Conservation (phyloP, 2,113 vertebrate species). For the Chrysemys picta region DNA sequence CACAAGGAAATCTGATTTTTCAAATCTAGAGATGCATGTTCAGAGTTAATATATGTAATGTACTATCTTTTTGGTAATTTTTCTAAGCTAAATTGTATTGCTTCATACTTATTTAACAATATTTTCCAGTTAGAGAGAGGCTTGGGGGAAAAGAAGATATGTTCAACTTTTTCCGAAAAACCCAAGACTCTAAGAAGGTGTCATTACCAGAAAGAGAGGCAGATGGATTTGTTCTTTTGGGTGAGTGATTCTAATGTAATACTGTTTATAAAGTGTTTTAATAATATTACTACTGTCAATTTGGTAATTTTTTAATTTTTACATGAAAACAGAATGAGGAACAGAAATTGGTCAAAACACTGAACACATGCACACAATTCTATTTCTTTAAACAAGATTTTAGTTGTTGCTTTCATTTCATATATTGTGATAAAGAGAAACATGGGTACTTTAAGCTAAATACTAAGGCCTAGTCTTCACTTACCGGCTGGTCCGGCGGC, state of each 20-base stretch:
- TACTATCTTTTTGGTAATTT: neutral
- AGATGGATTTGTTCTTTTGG: conserved; percentile 94
- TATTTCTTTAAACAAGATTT: neutral
- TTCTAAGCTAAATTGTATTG: neutral
- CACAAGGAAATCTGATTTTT: neutral
- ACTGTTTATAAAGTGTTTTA: neutral
- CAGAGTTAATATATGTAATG: neutral
- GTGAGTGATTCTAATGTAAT: conserved; percentile 79
- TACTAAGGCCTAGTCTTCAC: no score
- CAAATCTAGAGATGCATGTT: neutral
- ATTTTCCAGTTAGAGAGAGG: conserved; percentile 55
- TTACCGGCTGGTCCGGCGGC: no score
- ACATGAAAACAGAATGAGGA: neutral
- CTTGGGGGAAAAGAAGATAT: conserved; percentile 71
- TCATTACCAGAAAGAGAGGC: conserved; percentile 83
- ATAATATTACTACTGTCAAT: neutral
- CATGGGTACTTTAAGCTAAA: neutral
- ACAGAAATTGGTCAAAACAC: neutral
- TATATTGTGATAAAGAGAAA: neutral
- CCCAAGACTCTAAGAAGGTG: conserved; percentile 85
- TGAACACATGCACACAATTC: neutral
- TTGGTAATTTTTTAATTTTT: neutral
- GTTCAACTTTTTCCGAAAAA: conserved; percentile 91
- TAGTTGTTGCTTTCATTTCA: neutral
- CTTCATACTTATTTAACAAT: neutral